phyloP scores from a whole-genome alignment of 2,888 invertebrate species.

The Zaprionus lineosus region DNA sequence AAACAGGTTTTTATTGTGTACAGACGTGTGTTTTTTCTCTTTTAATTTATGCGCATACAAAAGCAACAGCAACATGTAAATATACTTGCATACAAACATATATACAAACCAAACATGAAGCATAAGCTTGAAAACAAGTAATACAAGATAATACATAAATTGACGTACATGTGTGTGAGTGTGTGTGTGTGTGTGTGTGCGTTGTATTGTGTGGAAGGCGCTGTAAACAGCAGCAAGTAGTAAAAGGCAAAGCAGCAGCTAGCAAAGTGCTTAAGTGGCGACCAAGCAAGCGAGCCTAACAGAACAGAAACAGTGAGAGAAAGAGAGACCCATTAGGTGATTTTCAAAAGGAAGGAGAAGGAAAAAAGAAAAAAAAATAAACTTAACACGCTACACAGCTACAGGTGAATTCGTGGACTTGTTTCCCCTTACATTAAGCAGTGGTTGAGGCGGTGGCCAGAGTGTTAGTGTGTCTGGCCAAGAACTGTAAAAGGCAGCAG shows the following conservation, averaged over 20 bases:
- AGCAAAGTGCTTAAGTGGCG: constrained; percentile 54
- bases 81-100: constrained; percentile 31
- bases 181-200: constrained; percentile 12
- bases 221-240: constrained; percentile 66
- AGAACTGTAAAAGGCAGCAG: constrained; percentile 58
- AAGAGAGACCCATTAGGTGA: too few relatives aligned
- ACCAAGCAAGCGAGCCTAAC: constrained; percentile 45
- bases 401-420: constrained; percentile 75
- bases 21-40: constrained; percentile 69
- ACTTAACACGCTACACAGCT: constrained; percentile 62
- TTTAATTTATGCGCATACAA: constrained; percentile 70
- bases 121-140: constrained; percentile 72
- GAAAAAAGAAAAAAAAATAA: constrained; percentile 28
- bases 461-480: constrained; percentile 48
- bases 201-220: constrained; percentile 28
- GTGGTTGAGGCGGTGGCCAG: constrained; percentile 52
- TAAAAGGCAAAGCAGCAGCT: constrained; percentile 43
- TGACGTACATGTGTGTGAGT: constrained; percentile 31
- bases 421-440: constrained; percentile 42
- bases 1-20: constrained; percentile 76
- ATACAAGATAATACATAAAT: constrained; percentile 71
- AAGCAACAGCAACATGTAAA: constrained; percentile 39
- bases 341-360: too few relatives aligned
- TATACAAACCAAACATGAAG: constrained; percentile 60
- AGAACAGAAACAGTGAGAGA: constrained; percentile 14